Evolutionary conservation across 2,113 vertebrate genomes (phyloP).

Genomic region (Crotalus viridis): DNA sequence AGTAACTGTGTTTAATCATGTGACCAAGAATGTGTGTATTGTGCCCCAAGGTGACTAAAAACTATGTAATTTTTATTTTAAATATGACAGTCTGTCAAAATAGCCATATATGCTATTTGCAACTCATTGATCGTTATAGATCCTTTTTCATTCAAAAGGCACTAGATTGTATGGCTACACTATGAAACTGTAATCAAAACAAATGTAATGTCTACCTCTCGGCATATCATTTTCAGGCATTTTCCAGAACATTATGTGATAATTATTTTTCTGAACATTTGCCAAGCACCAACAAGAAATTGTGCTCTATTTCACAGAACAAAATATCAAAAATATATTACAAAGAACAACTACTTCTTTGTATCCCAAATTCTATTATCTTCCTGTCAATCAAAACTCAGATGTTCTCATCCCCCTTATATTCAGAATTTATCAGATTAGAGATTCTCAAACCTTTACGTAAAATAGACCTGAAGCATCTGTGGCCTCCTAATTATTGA

Average conservation of each 20-base stretch:
- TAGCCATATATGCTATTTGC: neutral
- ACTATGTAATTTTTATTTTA: neutral
- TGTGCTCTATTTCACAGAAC: neutral
- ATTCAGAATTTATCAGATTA: neutral
- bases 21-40: neutral
- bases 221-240: neutral
- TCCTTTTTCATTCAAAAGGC: slow-evolving; percentile 20
- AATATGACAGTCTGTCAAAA: neutral
- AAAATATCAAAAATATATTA: slow-evolving; percentile 13
- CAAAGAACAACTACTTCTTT: neutral
- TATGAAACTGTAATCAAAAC: neutral
- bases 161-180: neutral
- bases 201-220: neutral
- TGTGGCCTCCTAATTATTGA: neutral
- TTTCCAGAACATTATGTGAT: neutral
- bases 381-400: neutral
- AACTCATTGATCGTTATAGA: fast-evolving
- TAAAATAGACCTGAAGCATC: neutral
- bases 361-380: neutral
- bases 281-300: neutral
- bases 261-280: slow-evolving; percentile 3
- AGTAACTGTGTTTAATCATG: neutral
- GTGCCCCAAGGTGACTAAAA: neutral
- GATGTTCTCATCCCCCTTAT: neutral
- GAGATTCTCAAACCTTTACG: neutral